Conservation (phyloP, 2,113 vertebrate genomes). For the Chlamydotis undulata region DNA sequence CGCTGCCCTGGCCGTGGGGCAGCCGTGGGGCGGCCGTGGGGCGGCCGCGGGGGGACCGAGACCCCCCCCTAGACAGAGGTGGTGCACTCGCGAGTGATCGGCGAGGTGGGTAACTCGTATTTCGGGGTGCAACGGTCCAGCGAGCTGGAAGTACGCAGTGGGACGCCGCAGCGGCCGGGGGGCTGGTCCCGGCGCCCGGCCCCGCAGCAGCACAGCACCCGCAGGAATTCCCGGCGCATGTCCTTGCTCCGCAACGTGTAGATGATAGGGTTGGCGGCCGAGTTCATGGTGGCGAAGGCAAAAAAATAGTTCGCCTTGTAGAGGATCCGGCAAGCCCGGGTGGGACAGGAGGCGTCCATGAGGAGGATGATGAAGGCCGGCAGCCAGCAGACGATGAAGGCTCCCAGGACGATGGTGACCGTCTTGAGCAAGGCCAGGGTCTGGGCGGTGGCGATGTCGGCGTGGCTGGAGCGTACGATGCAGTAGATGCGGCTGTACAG, state of each 20-base stretch:
- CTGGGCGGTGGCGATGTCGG: conserved; percentile 84
- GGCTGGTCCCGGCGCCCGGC: conserved; percentile 72
- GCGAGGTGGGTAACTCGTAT: conserved; percentile 81
- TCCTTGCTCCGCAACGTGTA: conserved; percentile 93
- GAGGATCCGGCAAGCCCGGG: conserved; percentile 55
- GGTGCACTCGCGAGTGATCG: conserved; percentile 85
- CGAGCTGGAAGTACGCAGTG: conserved; percentile 88
- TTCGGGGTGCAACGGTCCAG: conserved; percentile 86
- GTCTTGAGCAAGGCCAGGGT: conserved; percentile 90
- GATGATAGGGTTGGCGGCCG: conserved; percentile 92
- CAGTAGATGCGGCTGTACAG: conserved; percentile 92
- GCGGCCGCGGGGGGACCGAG: neutral
- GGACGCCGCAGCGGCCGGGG: conserved; percentile 80
- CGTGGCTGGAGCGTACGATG: conserved; percentile 90
- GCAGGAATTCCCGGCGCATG: conserved; percentile 89
- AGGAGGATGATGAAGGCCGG: conserved; percentile 92
- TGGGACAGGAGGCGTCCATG: conserved; percentile 83
- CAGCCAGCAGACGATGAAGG: conserved; percentile 95
- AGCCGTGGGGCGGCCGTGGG: neutral
- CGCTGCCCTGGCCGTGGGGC: neutral
- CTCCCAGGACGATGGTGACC: conserved; percentile 92
- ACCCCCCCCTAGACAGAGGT: conserved; percentile 83
- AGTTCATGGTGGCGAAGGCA: conserved; percentile 91
- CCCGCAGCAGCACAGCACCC: conserved; percentile 85
- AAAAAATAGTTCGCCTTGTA: conserved; percentile 88